These are phyloP conservation scores for Gymnocheta viridis DNA, from an alignment of 2,888 invertebrate genomes.

Conservation along the genomic window DNA sequence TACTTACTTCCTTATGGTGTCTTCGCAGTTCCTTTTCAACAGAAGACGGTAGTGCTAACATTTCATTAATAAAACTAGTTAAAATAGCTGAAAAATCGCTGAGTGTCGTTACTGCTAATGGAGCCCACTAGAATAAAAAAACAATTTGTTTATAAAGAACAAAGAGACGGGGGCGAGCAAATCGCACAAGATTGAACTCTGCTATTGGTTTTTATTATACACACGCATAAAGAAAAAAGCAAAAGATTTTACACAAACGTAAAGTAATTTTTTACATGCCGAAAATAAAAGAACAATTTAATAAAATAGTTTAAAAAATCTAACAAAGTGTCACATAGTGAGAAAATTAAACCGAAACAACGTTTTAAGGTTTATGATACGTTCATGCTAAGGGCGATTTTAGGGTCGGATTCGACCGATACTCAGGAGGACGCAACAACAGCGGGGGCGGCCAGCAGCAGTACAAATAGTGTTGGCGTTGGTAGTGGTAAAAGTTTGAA, in stretches of 20 bases:
- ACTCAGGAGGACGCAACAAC: conserved; percentile 76
- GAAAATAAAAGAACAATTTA: neutral
- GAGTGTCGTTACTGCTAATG: neutral
- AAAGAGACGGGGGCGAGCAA: neutral
- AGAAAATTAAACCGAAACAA: conserved; percentile 75
- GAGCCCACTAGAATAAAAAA: neutral
- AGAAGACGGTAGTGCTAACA: neutral
- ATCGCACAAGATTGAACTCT: conserved; percentile 18
- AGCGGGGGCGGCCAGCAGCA: conserved; percentile 60
- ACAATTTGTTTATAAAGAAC: neutral
- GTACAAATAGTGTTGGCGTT: conserved; percentile 67
- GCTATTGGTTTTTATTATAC: conserved; percentile 48
- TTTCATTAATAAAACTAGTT: neutral
- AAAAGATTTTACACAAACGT: neutral
- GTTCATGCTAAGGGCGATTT: conserved; percentile 81
- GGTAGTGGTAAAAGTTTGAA: conserved; percentile 66
- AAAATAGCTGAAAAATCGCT: neutral
- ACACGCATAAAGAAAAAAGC: conserved; percentile 41
- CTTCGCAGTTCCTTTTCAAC: neutral
- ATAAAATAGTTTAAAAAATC: conserved; percentile 32
- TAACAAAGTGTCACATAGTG: conserved; percentile 71
- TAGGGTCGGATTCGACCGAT: conserved; percentile 78
- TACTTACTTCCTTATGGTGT: neutral
- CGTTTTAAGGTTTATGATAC: conserved; percentile 79
- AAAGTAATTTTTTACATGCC: neutral